Evolutionary conservation across 2,113 vertebrate species (phyloP).

Genomic region (Albula glossodonta): DNA sequence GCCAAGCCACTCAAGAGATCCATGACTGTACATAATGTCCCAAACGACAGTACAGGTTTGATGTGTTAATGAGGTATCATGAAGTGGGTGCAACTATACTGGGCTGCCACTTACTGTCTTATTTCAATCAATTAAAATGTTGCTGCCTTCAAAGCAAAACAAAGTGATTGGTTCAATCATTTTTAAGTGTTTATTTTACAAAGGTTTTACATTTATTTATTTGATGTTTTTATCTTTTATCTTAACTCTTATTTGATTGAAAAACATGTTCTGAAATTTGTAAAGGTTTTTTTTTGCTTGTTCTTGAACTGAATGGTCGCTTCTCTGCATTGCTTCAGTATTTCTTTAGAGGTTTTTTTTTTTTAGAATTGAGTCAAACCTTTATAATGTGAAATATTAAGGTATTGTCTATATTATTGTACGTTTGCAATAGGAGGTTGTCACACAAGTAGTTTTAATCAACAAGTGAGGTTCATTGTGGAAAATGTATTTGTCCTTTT

Average conservation of each 20-base stretch:
- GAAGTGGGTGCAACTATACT: too few relatives aligned
- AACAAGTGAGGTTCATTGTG: too few relatives aligned
- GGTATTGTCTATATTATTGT: not conserved
- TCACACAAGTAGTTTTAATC: not conserved
- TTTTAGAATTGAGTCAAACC: not conserved
- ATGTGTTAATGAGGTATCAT: too few relatives aligned
- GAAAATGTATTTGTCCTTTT: not conserved
- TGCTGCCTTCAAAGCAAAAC: too few relatives aligned
- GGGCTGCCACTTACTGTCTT: too few relatives aligned
- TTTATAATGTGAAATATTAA: not conserved
- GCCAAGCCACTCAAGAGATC: not conserved
- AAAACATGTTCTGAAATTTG: not conserved
- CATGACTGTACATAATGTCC: not conserved
- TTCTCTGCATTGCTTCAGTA: not conserved
- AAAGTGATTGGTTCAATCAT: too few relatives aligned
- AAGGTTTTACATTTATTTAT: not conserved
- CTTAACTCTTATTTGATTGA: not conserved
- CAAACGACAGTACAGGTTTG: too few relatives aligned
- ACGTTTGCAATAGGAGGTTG: not conserved
- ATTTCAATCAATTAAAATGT: too few relatives aligned
- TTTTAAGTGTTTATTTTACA: not conserved
- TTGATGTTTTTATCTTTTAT: not conserved
- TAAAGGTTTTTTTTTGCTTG: slow-evolving; percentile 2
- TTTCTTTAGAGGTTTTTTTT: not conserved
- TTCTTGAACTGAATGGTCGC: not conserved